Base-by-base conservation (phyloP, 2,888 invertebrate species). In the Sclerodermus sp. region DNA sequence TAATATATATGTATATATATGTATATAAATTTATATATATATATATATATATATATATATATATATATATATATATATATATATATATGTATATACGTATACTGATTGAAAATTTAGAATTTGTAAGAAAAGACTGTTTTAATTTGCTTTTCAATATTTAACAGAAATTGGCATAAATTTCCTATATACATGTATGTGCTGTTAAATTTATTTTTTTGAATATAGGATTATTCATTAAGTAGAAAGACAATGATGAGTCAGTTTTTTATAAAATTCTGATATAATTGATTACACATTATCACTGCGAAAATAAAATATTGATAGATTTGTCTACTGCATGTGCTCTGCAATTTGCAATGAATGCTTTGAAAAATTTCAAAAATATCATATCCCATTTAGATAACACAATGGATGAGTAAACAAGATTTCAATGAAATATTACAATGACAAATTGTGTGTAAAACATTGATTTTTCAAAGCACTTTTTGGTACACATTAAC, bases 271-370 rank as follows among this genome's bases (percentile, higher is more conserved):
- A 23, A 8, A 23, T 23, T 23, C 23, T 8, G 23, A 23, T 23
- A 23, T n/a, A n/a, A n/a, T 23, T 23, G 8, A 23, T 5, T 23
- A 23, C 23, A 23, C n/a, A n/a, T n/a, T n/a, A n/a, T 23, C 23
- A 23, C 23, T 23, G 23, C 23, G 8, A 23, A 23, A 23, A 8
- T 5, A 23, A 23, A 3, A 23, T 8, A n/a, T n/a, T n/a, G 23
- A 23, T 56, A 50, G 60, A 53, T 53, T 42, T 51, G 55, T 55
- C 57, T 50, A 51, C 55, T 61, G 54, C 57, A 62, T 62, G 54
- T 53, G 61, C 58, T 61, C 54, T 62, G 51, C 51, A 50, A 41
- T 53, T 50, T 55, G 49, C 50, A 37, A 53, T 49, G 40, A 55
- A 32, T 52, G 54, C 58, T 56, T 58, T 32, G 38, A 49, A 51